phyloP scores from a whole-genome alignment of 2,797 vertebrate genomes.

The Clarias laeviceps region DNA sequence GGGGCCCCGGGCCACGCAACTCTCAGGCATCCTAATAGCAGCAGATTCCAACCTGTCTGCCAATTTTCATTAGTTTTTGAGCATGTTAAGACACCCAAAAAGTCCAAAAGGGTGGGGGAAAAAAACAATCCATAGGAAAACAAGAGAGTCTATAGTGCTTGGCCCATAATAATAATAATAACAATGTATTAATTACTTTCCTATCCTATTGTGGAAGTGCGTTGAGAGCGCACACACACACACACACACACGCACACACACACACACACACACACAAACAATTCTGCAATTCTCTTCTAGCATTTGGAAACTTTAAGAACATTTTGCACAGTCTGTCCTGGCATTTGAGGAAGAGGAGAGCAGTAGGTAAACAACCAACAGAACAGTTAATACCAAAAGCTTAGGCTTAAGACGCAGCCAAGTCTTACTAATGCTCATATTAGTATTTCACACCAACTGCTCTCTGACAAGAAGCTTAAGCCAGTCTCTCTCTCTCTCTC shows the following conservation, averaged over 20 bases:
- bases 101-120: too few species aligned
- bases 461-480: slow-evolving; percentile 46
- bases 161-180: too few species aligned
- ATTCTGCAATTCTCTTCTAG: not conserved
- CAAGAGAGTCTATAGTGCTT: too few species aligned
- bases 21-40: too few species aligned
- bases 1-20: too few species aligned
- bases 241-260: not conserved
- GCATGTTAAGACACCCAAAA: too few species aligned
- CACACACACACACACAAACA: not conserved
- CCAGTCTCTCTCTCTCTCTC: not conserved
- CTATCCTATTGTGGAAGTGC: not conserved
- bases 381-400: slow-evolving; percentile 50
- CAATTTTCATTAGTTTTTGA: too few species aligned
- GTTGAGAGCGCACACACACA: not conserved
- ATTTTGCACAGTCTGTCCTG: slow-evolving; percentile 16
- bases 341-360: slow-evolving; percentile 3
- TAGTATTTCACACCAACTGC: slow-evolving; percentile 55
- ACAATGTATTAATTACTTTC: too few species aligned
- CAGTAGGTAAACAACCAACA: slow-evolving; percentile 46
- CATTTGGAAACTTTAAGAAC: slow-evolving; percentile 4
- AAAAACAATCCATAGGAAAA: too few species aligned
- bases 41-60: too few species aligned
- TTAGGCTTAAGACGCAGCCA: slow-evolving; percentile 50
- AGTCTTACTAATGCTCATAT: slow-evolving; percentile 54